Percentiles rank a stretch among this genome's conserved stretches.
phyloP scores from a whole-genome alignment of 2,113 vertebrate genomes.

The Lycaon pictus region DNA sequence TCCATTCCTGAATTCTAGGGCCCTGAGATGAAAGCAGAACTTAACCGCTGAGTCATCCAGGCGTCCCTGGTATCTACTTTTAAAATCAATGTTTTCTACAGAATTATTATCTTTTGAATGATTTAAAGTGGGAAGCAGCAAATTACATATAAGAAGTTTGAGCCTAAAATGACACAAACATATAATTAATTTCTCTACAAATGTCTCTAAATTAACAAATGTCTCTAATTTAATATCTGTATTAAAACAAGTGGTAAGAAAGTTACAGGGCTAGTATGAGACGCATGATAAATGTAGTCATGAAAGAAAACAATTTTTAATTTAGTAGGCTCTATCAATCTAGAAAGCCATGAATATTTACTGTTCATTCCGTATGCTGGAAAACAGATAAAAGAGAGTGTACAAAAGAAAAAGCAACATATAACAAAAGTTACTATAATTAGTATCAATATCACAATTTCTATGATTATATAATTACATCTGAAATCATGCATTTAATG shows the following conservation, averaged over 20 bases:
- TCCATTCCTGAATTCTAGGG: too few relatives aligned
- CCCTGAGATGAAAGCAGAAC: too few relatives aligned
- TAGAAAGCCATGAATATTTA: conserved; percentile 87
- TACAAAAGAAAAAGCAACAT: conserved; percentile 31
- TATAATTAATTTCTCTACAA: conserved; percentile 84
- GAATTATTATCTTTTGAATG: conserved; percentile 71
- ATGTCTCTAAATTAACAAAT: conserved; percentile 82
- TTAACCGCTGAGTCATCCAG: too few relatives aligned
- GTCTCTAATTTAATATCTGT: conserved; percentile 74
- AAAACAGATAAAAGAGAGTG: conserved; percentile 66
- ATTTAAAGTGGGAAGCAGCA: conserved; percentile 73
- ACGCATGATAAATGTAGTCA: conserved; percentile 86
- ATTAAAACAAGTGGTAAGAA: conserved; percentile 63
- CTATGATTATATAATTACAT: not conserved
- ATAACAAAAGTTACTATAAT: conserved; percentile 70
- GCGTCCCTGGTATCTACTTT: not conserved
- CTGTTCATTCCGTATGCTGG: conserved; percentile 80
- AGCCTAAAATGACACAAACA: conserved; percentile 78
- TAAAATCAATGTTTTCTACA: conserved; percentile 74
- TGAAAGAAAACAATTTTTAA: conserved; percentile 88
- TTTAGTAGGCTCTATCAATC: conserved; percentile 88
- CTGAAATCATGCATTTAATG: conserved; percentile 7
- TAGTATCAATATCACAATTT: conserved; percentile 28
- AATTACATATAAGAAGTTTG: conserved; percentile 76
- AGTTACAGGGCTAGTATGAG: conserved; percentile 78